These are phyloP conservation scores for Percopsis omiscomaycus DNA, from an alignment of 2,797 vertebrate species.

Conservation along the genomic window DNA sequence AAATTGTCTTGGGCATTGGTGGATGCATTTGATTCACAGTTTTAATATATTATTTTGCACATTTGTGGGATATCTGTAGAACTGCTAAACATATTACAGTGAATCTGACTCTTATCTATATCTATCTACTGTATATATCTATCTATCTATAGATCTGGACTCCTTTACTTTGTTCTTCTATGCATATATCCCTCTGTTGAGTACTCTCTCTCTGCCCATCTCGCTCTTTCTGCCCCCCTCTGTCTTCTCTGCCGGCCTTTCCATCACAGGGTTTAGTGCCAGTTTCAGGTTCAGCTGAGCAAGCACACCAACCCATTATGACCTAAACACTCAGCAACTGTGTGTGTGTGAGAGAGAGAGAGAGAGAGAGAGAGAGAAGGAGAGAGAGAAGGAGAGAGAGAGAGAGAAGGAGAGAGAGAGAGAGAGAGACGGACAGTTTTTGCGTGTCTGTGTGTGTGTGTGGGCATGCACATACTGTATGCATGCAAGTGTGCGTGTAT, in stretches of 20 bases:
- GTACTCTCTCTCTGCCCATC: not conserved
- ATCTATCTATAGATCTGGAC: not conserved
- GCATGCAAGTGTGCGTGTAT: constrained; percentile 16
- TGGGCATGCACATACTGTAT: not conserved
- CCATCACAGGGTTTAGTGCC: constrained; percentile 55
- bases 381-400: constrained; percentile 5
- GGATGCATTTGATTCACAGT: not conserved
- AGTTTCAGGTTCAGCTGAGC: constrained; percentile 74
- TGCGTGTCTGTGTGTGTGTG: constrained; percentile 2
- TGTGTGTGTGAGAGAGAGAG: constrained; percentile 8
- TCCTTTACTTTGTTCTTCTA: not conserved
- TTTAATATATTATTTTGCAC: not conserved
- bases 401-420: constrained; percentile 1
- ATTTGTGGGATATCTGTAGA: not conserved
- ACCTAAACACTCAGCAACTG: constrained; percentile 42
- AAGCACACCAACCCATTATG: constrained; percentile 58
- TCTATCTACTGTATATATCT: not conserved
- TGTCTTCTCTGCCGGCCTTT: constrained; percentile 21
- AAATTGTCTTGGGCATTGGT: not conserved
- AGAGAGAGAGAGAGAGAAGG: constrained; percentile 2
- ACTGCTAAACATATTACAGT: not conserved
- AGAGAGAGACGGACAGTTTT: not conserved
- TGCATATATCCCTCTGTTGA: not conserved
- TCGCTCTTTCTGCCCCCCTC: not conserved
- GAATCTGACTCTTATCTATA: not conserved